phyloP scores from a whole-genome alignment of 2,797 vertebrate genomes.

The Lophotriccus pileatus region DNA sequence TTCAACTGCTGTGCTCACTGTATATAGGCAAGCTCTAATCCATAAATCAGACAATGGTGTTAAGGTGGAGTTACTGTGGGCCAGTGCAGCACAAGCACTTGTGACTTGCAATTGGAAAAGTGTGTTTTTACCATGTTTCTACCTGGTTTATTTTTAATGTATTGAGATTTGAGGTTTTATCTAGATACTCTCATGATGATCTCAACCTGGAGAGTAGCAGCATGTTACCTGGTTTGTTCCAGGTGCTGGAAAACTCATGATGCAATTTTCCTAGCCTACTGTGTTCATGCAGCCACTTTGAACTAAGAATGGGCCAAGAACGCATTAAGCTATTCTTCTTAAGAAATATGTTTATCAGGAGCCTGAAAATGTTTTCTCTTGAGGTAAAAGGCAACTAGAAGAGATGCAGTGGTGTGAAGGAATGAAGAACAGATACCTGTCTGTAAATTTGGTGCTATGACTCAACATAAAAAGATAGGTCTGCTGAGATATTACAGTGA shows the following conservation, averaged over 20 bases:
- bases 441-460: background rate
- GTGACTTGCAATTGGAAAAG: background rate
- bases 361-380: background rate
- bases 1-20: rapidly evolving
- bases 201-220: background rate
- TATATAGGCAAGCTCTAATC: background rate
- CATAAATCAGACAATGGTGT: background rate
- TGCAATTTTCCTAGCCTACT: background rate
- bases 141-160: background rate
- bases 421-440: background rate
- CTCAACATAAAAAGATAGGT: background rate
- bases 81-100: background rate
- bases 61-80: background rate
- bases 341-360: background rate
- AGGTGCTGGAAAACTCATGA: background rate
- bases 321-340: background rate
- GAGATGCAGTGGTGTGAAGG: background rate
- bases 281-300: background rate
- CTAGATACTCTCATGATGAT: background rate
- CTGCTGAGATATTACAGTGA: background rate
- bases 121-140: background rate
- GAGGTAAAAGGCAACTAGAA: background rate
- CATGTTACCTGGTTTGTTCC: background rate
- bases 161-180: background rate
- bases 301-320: background rate